A percentile compares a stretch with the other conserved stretches of the same genome.
Evolutionary conservation across 2,888 invertebrate species (phyloP).

Genomic region (Platynereis dumerilii): DNA sequence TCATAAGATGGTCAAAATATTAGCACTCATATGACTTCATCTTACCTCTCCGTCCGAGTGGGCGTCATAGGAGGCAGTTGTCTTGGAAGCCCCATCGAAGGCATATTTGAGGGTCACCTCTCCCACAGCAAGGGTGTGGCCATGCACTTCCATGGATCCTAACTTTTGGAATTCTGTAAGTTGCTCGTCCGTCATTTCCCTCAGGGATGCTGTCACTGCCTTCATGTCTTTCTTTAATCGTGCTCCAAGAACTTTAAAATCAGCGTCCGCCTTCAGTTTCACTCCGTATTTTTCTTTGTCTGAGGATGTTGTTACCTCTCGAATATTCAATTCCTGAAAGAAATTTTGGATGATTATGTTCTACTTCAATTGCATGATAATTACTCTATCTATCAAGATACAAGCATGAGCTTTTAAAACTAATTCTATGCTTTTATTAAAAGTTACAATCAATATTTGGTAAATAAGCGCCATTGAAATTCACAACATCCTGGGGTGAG

Average conservation of each 20-base stretch:
- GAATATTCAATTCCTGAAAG: slow-evolving; percentile 90
- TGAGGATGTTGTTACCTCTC: slow-evolving; percentile 80
- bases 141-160: slow-evolving; percentile 77
- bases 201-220: slow-evolving; percentile 81
- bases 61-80: slow-evolving; percentile 74
- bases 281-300: slow-evolving; percentile 94
- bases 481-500: too few species aligned
- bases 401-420: too few species aligned
- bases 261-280: slow-evolving; percentile 88
- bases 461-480: too few species aligned
- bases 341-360: too few species aligned
- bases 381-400: too few species aligned
- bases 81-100: slow-evolving; percentile 67
- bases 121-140: slow-evolving; percentile 71
- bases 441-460: too few species aligned
- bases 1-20: too few species aligned
- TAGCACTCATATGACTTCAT: too few species aligned
- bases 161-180: slow-evolving; percentile 75
- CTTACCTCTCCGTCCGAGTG: slow-evolving; percentile 81
- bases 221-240: slow-evolving; percentile 91
- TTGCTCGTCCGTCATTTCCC: slow-evolving; percentile 68
- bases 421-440: too few species aligned
- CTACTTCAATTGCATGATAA: too few species aligned
- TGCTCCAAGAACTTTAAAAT: slow-evolving; percentile 88
- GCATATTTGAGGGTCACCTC: slow-evolving; percentile 75